Evolutionary conservation across 2,888 invertebrate species (phyloP).

Genomic region (Oasisia sp.): DNA sequence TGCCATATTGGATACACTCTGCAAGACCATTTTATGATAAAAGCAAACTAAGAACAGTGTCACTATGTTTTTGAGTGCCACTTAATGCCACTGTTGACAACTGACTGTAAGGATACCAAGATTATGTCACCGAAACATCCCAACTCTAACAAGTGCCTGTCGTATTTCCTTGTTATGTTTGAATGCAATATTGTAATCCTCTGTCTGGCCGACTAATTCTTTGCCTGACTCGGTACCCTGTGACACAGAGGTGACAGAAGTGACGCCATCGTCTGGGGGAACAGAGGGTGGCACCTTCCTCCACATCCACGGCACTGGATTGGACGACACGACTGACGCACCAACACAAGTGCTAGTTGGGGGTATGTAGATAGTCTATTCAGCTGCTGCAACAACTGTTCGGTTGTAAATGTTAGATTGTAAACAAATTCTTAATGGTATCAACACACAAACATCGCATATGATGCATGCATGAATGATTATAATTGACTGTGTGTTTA

Average conservation of each 20-base stretch:
- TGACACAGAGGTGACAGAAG: background rate
- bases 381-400: background rate
- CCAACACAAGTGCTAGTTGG: background rate
- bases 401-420: background rate
- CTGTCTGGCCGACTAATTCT: no score
- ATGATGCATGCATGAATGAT: no score
- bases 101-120: no score
- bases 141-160: background rate
- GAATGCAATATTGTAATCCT: no score
- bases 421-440: no score
- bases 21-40: no score
- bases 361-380: background rate
- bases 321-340: background rate
- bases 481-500: no score
- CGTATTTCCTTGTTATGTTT: background rate
- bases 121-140: background rate
- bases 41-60: no score
- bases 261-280: background rate
- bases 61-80: no score
- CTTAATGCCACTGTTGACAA: no score
- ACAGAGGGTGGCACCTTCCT: conserved; percentile 4
- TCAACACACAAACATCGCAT: no score
- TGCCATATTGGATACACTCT: no score
- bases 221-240: background rate
- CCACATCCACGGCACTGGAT: background rate